phyloP scores from a whole-genome alignment of 2,113 vertebrate genomes.

The Boleophthalmus pectinirostris region DNA sequence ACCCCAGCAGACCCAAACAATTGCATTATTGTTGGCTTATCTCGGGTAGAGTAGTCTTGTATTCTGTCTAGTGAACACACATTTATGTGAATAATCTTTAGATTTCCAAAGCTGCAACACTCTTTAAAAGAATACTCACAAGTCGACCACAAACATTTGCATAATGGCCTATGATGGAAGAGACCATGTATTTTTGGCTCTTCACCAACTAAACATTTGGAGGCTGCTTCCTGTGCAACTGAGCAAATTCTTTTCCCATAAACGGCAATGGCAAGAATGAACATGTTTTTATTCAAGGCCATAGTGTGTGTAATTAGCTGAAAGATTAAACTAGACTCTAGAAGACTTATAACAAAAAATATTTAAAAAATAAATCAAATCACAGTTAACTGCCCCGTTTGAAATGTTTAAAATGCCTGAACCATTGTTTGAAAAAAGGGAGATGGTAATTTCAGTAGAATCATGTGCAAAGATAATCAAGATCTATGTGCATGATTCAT shows the following conservation, averaged over 20 bases:
- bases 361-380: too few relatives aligned
- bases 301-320: background rate
- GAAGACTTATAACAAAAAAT: background rate
- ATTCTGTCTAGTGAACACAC: background rate
- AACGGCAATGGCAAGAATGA: background rate
- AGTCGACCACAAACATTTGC: background rate
- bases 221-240: background rate
- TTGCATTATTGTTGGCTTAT: constrained; percentile 34
- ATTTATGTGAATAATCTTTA: background rate
- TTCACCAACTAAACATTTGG: background rate
- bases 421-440: too few relatives aligned
- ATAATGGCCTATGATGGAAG: background rate
- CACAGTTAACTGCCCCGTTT: too few relatives aligned
- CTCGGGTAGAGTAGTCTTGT: background rate
- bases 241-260: background rate
- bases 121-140: background rate
- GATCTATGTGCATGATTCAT: too few relatives aligned
- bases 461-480: too few relatives aligned
- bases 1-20: constrained; percentile 29
- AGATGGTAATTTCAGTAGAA: background rate
- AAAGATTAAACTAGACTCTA: background rate
- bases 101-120: background rate
- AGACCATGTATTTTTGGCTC: background rate
- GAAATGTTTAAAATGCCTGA: too few relatives aligned
- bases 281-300: constrained; percentile 12